A percentile compares a stretch with the other conserved stretches of the same genome.
These are phyloP conservation scores for Oligia fasciuncula DNA, from an alignment of 2,888 invertebrate genomes.

Conservation along the genomic window DNA sequence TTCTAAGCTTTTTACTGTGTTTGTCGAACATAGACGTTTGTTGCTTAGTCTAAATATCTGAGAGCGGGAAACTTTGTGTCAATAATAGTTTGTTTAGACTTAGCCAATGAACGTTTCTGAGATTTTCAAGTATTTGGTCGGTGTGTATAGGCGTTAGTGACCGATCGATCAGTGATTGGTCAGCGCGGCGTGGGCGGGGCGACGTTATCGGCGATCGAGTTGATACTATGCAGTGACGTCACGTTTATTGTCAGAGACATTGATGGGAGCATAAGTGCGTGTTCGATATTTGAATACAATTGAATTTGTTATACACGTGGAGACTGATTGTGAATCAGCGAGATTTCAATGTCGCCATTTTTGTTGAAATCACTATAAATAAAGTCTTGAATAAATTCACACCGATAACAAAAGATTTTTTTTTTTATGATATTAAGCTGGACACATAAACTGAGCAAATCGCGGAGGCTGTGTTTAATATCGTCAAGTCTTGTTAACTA, in stretches of 20 bases:
- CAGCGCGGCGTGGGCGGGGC: constrained; percentile 83
- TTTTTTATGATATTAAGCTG: background rate
- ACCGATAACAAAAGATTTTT: constrained; percentile 3
- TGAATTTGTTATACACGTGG: constrained; percentile 42
- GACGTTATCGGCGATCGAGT: constrained; percentile 77
- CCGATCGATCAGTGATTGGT: constrained; percentile 87
- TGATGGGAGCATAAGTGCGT: constrained; percentile 49
- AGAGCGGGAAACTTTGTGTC: constrained; percentile 60
- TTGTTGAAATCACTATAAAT: constrained; percentile 3
- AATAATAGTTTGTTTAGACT: constrained; percentile 59
- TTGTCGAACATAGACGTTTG: constrained; percentile 65
- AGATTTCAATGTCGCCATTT: constrained; percentile 36
- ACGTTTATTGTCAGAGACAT: constrained; percentile 74
- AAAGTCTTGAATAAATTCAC: constrained; percentile 16
- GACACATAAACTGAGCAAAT: background rate
- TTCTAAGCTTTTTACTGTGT: constrained; percentile 83
- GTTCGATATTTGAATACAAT: constrained; percentile 64
- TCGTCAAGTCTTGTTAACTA: constrained; percentile 15
- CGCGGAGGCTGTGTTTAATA: background rate
- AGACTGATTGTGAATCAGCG: constrained; percentile 25
- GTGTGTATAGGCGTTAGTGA: constrained; percentile 76
- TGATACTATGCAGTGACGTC: constrained; percentile 72
- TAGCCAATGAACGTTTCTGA: constrained; percentile 64
- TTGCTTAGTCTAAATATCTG: constrained; percentile 58
- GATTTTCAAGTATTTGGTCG: constrained; percentile 62